Evolutionary conservation across 2,888 invertebrate species (phyloP).

Genomic region (Macrosoma leucophasiata): DNA sequence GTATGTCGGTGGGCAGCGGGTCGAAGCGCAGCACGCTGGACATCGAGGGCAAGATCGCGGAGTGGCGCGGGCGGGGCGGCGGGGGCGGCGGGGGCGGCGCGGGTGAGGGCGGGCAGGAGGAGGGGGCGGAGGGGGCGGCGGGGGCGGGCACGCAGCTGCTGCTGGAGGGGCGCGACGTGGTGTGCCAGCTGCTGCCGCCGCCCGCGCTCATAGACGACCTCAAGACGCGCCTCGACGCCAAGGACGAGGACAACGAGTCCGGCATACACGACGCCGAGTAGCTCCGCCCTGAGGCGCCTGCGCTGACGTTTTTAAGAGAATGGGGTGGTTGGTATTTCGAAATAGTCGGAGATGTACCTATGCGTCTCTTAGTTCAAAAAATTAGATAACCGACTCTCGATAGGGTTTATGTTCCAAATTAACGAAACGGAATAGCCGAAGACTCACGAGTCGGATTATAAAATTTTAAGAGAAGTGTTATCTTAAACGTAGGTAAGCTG

Average conservation of each 20-base stretch:
- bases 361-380: too few species aligned
- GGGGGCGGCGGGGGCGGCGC: conserved; percentile 31
- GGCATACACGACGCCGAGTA: conserved; percentile 68
- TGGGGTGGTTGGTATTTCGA: too few species aligned
- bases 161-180: conserved; percentile 51
- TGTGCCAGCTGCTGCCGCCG: conserved; percentile 54
- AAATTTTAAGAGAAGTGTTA: too few species aligned
- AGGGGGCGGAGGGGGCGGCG: conserved; percentile 13
- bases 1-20: conserved; percentile 40
- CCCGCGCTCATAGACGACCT: conserved; percentile 60
- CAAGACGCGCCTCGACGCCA: conserved; percentile 57
- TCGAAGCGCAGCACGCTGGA: conserved; percentile 70
- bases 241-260: conserved; percentile 68
- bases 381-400: too few species aligned
- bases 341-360: too few species aligned
- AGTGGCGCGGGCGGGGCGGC: conserved; percentile 55
- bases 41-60: conserved; percentile 71
- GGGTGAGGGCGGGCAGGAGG: conserved; percentile 17
- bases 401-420: too few species aligned
- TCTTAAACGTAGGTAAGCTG: too few species aligned
- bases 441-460: too few species aligned
- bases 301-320: too few species aligned
- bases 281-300: conserved; percentile 12
- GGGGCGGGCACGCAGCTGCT: conserved; percentile 37
- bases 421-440: too few species aligned